Evolutionary conservation across 2,113 vertebrate genomes (phyloP).

Genomic region (Zosterops borbonicus): DNA sequence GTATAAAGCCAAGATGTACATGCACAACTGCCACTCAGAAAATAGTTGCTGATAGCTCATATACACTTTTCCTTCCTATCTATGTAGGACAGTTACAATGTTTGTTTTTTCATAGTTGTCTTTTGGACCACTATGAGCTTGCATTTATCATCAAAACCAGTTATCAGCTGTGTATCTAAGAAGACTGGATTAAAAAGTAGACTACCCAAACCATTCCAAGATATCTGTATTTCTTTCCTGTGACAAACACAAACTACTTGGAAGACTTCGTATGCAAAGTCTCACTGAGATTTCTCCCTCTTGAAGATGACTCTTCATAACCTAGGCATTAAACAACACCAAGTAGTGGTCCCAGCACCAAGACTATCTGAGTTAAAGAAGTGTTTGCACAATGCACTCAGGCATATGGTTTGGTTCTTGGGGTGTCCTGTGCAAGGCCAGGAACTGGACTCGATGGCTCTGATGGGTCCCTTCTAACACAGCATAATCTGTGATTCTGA

Average conservation of each 20-base stretch:
- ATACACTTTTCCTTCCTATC: neutral
- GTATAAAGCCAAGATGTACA: neutral
- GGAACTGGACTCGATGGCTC: neutral
- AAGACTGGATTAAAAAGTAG: neutral
- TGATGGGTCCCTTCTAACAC: neutral
- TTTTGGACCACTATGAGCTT: neutral
- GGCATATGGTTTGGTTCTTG: neutral
- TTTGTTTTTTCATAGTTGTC: neutral
- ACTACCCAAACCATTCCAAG: neutral
- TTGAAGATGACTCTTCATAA: neutral
- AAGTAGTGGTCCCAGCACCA: neutral
- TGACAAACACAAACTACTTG: neutral
- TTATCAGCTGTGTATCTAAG: neutral
- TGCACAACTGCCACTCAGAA: neutral
- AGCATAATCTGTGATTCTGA: neutral
- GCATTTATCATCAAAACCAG: neutral
- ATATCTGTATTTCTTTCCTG: neutral
- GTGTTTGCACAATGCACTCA: neutral
- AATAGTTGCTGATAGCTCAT: neutral
- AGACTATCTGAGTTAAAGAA: neutral
- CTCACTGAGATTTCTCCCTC: neutral
- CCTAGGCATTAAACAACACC: neutral
- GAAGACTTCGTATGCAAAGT: neutral
- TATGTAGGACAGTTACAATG: neutral
- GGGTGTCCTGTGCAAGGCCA: neutral